Evolutionary conservation across 2,113 vertebrate genomes (phyloP), one percentile per base, ranked within the genome.

Genomic region (Rhodinocichla rosea): DNA sequence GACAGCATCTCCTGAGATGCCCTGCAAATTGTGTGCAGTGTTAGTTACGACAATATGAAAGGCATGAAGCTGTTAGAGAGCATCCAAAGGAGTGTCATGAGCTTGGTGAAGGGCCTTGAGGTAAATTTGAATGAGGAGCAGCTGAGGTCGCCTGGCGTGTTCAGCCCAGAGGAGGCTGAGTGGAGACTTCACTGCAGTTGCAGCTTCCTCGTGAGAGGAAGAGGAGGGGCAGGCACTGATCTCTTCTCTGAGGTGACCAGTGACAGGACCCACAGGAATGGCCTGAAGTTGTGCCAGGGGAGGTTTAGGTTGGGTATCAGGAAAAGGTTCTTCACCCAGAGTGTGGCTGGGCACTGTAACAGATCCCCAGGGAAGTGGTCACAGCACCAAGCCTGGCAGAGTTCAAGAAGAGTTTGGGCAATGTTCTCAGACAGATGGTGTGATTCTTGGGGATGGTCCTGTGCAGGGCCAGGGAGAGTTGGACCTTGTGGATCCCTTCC

Each of bases 271-370:
- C 0, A 1, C 19, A 23, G n/a, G 3, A 64, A 55, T 4, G 14
- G 28, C 4, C 40, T 47, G n/a, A 7, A 28, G 1, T 0, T 47
- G 19, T 28, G 50, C 4, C 7, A 39, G 5, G 10, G 6, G 2
- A 40, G 15, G 12, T 13, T 75, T 40, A 22, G 42, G 8, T 0
- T 56, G 42, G 10, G 2, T 35, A 30, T 10, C 2, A 40, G 42
- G 8, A 13, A 56, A 57, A 35, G 15, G 1, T 24, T 65, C 10
- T 20, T 56, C 13, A 40, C 5, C 7, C 24, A 65, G 6, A 49
- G 10, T 1, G 40, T 56, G 42, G 5, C 0, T 40, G 50, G 0
- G 33, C 49, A 63, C 47, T 55, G n/a, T 23, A 10, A 47, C 0
- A 28, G 50, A 19, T 75, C 3, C 6, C 15, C 30, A 56, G 9